Evolutionary conservation across 1,140 invertebrate genomes (phyloP).

Genomic region (Tetragonula clypearis): DNA sequence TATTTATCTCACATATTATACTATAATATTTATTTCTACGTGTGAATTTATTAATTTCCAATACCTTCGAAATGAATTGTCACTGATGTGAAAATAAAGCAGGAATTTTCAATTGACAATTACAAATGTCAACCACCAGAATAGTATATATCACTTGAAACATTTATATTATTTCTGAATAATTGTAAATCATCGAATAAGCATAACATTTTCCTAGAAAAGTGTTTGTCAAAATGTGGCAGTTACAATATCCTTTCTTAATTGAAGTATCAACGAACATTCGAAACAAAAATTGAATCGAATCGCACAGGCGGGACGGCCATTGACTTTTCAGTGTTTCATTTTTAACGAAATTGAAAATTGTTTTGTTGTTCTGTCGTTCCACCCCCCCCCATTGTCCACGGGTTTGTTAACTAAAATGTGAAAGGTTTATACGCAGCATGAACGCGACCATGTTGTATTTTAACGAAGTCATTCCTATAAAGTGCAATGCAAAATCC

Average conservation of each 20-base stretch:
- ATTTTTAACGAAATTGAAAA: not conserved
- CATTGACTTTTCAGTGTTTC: not conserved
- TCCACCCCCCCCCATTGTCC: not conserved
- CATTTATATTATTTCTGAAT: too few species aligned
- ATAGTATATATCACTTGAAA: too few species aligned
- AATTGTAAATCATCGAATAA: too few species aligned
- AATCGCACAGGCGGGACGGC: not conserved
- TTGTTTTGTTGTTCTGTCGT: not conserved
- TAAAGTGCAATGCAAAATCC: constrained; percentile 49
- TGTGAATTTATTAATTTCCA: too few species aligned
- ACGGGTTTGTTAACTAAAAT: not conserved
- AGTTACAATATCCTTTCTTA: not conserved
- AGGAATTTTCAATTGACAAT: too few species aligned
- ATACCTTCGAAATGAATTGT: too few species aligned
- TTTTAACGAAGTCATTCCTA: constrained; percentile 55
- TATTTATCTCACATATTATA: too few species aligned
- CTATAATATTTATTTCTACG: too few species aligned
- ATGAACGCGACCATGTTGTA: constrained; percentile 36
- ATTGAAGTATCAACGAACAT: not conserved
- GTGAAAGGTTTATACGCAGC: not conserved
- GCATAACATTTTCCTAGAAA: not conserved
- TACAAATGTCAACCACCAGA: too few species aligned
- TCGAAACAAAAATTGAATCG: not conserved
- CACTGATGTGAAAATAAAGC: too few species aligned
- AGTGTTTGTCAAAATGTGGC: not conserved